Percentiles rank a stretch among this genome's conserved stretches.
Conservation (phyloP, 2,797 vertebrate species). For the Sylvilagus floridanus region DNA sequence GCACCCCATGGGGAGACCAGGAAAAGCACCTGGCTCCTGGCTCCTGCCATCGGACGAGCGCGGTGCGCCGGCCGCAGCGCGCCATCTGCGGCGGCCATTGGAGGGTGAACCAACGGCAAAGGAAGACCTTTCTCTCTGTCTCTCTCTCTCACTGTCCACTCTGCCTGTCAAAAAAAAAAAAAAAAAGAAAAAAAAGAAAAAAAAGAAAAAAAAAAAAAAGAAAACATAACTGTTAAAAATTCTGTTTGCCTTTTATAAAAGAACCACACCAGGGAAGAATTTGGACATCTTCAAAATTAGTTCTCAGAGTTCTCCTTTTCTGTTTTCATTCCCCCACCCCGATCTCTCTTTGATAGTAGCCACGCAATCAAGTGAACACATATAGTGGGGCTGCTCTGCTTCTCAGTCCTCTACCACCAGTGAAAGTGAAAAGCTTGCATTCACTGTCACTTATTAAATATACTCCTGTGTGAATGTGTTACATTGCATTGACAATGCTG, state of each 20-base stretch:
- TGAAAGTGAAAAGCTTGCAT: not conserved
- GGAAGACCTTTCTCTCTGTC: too few relatives aligned
- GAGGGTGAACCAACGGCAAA: too few relatives aligned
- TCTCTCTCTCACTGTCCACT: too few relatives aligned
- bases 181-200: too few relatives aligned
- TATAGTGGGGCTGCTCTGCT: not conserved
- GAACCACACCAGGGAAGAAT: not conserved
- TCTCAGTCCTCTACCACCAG: not conserved
- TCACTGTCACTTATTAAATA: not conserved
- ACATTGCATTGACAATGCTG: not conserved
- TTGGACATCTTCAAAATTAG: not conserved
- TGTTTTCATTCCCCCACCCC: not conserved
- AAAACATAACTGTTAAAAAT: conserved; percentile 28
- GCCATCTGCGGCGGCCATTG: too few relatives aligned
- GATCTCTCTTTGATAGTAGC: not conserved
- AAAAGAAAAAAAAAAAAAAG: too few relatives aligned
- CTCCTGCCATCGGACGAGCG: too few relatives aligned
- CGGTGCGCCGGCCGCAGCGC: too few relatives aligned
- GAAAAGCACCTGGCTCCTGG: too few relatives aligned
- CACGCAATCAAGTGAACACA: not conserved
- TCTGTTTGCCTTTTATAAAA: conserved; percentile 16
- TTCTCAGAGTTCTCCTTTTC: not conserved
- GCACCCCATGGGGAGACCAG: too few relatives aligned
- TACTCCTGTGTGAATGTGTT: not conserved
- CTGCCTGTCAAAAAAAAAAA: too few relatives aligned